These are phyloP conservation scores for Stichodactyla helianthus DNA, from an alignment of 64 coral and sea anemone genomes.

Conservation along the genomic window DNA sequence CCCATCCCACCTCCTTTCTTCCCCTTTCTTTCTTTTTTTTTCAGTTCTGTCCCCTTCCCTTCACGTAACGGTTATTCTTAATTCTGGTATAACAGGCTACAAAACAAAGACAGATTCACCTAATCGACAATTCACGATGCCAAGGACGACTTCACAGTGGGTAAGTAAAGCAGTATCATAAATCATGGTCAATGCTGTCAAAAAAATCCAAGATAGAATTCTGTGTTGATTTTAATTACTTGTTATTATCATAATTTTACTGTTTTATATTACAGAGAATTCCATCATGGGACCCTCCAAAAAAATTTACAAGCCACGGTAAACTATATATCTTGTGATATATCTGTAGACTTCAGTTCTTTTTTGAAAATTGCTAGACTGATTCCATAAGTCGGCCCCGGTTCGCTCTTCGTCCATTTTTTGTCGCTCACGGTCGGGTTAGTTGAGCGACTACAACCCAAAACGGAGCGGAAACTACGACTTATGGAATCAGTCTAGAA, in stretches of 20 bases:
- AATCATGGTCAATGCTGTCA: not conserved
- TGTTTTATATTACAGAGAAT: conserved; percentile 1
- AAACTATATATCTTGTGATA: not conserved
- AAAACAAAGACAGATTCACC: conserved; percentile 66
- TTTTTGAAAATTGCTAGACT: too few species aligned
- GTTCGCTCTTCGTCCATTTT: too few species aligned
- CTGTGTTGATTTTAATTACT: not conserved
- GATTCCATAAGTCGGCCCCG: too few species aligned
- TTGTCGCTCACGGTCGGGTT: too few species aligned
- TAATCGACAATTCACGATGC: conserved; percentile 84
- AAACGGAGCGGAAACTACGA: too few species aligned
- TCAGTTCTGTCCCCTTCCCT: too few species aligned
- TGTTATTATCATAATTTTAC: not conserved
- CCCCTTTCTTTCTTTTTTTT: too few species aligned
- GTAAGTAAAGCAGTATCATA: conserved; percentile 2
- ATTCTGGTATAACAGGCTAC: conserved; percentile 19
- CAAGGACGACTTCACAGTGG: conserved; percentile 26
- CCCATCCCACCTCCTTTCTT: too few species aligned
- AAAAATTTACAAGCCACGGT: conserved; percentile 19
- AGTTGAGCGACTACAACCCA: too few species aligned
- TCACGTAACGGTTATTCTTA: too few species aligned
- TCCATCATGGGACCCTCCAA: conserved; percentile 15
- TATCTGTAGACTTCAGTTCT: not conserved
- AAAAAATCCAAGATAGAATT: not conserved
- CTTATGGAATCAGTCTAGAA: too few species aligned